Evolutionary conservation across 1,140 invertebrate species (phyloP).

Genomic region (Orius laevigatus): DNA sequence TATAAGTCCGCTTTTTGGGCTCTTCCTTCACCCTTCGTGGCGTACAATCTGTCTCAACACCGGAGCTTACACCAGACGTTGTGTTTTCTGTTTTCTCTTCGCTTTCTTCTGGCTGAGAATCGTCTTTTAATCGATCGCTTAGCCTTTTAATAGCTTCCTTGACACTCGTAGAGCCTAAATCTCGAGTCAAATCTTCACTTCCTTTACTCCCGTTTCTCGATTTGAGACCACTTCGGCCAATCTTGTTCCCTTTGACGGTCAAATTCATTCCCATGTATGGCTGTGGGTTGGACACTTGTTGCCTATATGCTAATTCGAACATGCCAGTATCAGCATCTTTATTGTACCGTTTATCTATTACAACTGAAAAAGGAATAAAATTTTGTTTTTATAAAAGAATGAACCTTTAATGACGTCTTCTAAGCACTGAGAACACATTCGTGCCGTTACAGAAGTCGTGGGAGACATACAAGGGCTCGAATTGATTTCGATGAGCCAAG

Average conservation of each 20-base stretch:
- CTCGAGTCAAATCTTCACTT: no score
- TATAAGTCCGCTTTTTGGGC: not conserved
- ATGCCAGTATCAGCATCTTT: slow-evolving; percentile 65
- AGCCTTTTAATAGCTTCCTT: no score
- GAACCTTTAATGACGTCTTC: slow-evolving; percentile 86
- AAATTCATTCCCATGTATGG: slow-evolving; percentile 68
- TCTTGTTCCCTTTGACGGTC: slow-evolving; percentile 45
- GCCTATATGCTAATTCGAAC: slow-evolving; percentile 72
- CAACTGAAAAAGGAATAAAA: slow-evolving; percentile 42
- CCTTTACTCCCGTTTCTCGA: no score
- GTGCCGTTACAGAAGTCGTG: slow-evolving; percentile 72
- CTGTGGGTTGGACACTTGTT: slow-evolving; percentile 53
- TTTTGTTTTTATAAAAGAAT: not conserved
- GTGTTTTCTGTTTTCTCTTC: no score
- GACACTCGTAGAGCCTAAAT: no score
- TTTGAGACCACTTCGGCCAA: not conserved
- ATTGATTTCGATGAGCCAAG: slow-evolving; percentile 90
- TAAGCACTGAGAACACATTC: slow-evolving; percentile 68
- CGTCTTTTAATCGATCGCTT: no score
- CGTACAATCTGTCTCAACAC: no score
- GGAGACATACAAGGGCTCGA: slow-evolving; percentile 79
- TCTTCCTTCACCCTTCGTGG: no score
- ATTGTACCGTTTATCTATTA: slow-evolving; percentile 63
- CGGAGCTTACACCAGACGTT: no score
- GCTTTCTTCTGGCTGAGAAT: no score